These are phyloP conservation scores for Morelia viridis DNA, from an alignment of 2,797 vertebrate species.

Conservation along the genomic window DNA sequence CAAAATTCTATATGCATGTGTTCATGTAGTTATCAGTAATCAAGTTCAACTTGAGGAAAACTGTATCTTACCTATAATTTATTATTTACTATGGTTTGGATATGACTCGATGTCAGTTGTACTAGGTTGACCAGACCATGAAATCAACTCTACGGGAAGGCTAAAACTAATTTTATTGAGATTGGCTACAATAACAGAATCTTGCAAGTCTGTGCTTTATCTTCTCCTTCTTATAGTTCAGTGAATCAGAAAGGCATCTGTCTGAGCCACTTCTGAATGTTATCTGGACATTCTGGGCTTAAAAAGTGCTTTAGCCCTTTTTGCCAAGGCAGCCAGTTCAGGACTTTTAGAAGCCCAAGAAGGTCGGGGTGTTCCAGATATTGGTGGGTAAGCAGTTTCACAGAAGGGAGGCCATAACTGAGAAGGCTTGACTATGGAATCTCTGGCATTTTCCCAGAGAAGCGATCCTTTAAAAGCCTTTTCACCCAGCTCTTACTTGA, in stretches of 20 bases:
- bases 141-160: neutral
- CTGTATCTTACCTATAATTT: neutral
- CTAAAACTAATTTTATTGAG: neutral
- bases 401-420: neutral
- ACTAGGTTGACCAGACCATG: neutral
- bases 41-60: neutral
- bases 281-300: neutral
- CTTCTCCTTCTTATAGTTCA: too few species aligned
- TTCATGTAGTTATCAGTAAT: too few species aligned
- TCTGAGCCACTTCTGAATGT: neutral
- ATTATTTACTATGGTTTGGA: neutral
- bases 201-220: neutral
- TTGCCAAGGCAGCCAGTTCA: neutral
- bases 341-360: neutral
- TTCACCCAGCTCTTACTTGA: neutral
- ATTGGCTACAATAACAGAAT: neutral
- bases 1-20: too few species aligned
- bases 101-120: neutral
- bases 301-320: neutral
- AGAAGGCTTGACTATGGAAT: neutral
- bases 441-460: neutral
- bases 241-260: neutral
- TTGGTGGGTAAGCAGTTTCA: neutral
- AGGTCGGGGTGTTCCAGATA: neutral
- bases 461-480: neutral